phyloP scores from a whole-genome alignment of 2,888 invertebrate genomes.

The Drosophila stalkeri region DNA sequence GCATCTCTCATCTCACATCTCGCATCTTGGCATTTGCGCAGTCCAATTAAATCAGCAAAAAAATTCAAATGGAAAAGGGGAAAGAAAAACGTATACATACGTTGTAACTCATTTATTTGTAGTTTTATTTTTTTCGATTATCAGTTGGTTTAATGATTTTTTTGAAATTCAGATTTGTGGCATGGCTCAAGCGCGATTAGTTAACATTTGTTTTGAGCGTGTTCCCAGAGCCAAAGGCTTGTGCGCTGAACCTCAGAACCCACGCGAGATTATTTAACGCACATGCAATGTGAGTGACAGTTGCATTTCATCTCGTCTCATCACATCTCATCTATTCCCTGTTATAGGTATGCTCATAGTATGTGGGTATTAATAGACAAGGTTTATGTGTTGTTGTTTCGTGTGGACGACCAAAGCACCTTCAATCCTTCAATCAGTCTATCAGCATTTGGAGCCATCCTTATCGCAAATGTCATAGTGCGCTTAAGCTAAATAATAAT shows the following conservation, averaged over 20 bases:
- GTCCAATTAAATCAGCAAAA: conserved; percentile 39
- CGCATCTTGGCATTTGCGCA: conserved; percentile 28
- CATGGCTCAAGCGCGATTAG: conserved; percentile 54
- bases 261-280: conserved; percentile 61
- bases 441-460: conserved; percentile 1
- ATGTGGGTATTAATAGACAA: conserved; percentile 53
- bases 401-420: conserved; percentile 34
- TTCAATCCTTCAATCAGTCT: conserved; percentile 36
- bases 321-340: conserved; percentile 2
- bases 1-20: conserved; percentile 19
- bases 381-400: conserved; percentile 55
- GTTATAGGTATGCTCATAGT: conserved; percentile 7
- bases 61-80: background rate
- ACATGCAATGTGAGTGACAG: conserved; percentile 57
- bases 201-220: conserved; percentile 78
- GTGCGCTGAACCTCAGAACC: conserved; percentile 47
- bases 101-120: conserved; percentile 32
- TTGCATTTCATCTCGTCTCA: conserved; percentile 17
- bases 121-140: conserved; percentile 44
- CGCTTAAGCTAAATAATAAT: conserved; percentile 2
- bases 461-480: conserved; percentile 21
- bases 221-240: conserved; percentile 54
- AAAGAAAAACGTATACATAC: conserved; percentile 33
- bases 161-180: conserved; percentile 64
- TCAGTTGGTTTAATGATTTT: conserved; percentile 57